These are phyloP conservation scores for Bombus vancouverensis DNA, from an alignment of 1,140 invertebrate species.

Conservation along the genomic window DNA sequence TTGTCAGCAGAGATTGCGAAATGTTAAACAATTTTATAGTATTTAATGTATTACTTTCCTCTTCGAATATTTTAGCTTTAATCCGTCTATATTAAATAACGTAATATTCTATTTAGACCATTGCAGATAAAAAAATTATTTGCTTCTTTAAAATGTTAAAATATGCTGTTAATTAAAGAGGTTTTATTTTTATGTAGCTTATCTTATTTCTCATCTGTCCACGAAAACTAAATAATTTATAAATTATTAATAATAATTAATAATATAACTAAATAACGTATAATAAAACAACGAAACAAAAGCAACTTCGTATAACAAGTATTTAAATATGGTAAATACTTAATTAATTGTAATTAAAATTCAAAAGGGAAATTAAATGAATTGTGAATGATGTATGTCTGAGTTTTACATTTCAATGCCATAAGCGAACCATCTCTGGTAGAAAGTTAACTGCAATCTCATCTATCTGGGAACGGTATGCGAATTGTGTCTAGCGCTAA, in stretches of 20 bases:
- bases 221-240: no score
- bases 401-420: constrained; percentile 41
- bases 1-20: no score
- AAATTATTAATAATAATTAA: no score
- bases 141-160: no score
- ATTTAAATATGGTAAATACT: neutral
- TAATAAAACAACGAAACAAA: no score
- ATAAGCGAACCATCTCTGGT: constrained; percentile 22
- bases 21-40: neutral
- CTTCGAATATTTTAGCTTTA: neutral
- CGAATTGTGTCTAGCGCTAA: constrained; percentile 65
- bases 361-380: constrained; percentile 43
- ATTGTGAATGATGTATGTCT: constrained; percentile 36
- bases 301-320: neutral
- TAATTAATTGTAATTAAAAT: neutral
- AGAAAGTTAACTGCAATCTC: constrained; percentile 61
- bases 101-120: neutral
- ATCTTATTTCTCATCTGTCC: no score
- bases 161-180: neutral
- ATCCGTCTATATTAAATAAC: neutral
- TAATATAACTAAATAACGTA: no score
- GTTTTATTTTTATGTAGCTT: neutral
- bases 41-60: no score
- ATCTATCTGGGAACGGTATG: constrained; percentile 66
- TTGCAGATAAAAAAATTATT: no score